Conservation (phyloP, 2,113 vertebrate species). For the Psittacula cyanocephala region DNA sequence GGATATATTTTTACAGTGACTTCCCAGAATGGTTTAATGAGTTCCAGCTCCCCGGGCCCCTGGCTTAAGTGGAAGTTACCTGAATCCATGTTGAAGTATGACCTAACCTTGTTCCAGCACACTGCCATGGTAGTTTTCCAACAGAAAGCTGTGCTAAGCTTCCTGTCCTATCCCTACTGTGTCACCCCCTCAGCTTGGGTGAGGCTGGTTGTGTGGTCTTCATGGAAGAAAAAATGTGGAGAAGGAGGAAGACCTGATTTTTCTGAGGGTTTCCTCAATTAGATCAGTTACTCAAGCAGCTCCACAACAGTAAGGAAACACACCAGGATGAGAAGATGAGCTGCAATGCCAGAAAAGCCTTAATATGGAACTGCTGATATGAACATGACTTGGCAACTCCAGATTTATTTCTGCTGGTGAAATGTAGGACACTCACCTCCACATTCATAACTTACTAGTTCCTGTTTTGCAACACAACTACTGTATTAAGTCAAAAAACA, state of each 20-base stretch:
- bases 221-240: background rate
- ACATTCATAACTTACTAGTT: background rate
- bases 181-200: background rate
- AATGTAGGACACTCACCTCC: fast-evolving
- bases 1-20: background rate
- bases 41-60: background rate
- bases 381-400: background rate
- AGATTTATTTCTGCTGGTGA: background rate
- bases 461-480: background rate
- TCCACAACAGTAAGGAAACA: background rate
- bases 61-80: background rate
- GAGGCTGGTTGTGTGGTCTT: background rate
- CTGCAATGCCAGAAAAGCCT: background rate
- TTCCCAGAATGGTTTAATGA: background rate
- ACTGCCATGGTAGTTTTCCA: background rate
- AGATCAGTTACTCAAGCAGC: background rate
- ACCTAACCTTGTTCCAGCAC: background rate
- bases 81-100: background rate
- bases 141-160: background rate
- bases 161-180: background rate
- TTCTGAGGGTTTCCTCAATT: background rate
- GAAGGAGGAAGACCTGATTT: background rate
- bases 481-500: background rate
- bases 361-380: background rate
- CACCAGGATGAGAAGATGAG: background rate